Conservation (phyloP, 2,888 invertebrate species). For the Himalopsyche kuldschensis region DNA sequence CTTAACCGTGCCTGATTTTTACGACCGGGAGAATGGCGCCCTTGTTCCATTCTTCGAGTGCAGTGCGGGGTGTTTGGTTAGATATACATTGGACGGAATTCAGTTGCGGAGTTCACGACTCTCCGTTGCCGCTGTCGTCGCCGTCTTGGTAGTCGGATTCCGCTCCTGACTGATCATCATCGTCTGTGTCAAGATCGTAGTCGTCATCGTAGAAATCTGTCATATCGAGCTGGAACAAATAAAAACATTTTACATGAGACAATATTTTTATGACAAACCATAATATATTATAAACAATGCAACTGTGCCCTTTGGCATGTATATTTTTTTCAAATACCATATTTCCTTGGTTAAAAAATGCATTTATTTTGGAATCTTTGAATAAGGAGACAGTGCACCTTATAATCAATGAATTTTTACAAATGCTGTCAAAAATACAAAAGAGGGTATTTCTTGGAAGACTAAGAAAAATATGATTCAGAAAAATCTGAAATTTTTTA, state of each 20-base stretch:
- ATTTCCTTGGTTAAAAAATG: too few relatives aligned
- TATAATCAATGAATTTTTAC: too few relatives aligned
- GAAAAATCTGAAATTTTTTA: too few relatives aligned
- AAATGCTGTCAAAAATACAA: too few relatives aligned
- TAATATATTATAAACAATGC: background rate
- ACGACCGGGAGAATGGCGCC: background rate
- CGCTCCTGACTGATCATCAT: conserved; percentile 66
- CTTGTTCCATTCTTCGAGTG: conserved; percentile 7
- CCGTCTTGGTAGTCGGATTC: conserved; percentile 75
- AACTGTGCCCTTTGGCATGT: too few relatives aligned
- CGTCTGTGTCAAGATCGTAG: conserved; percentile 80
- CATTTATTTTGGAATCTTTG: too few relatives aligned
- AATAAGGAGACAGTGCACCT: too few relatives aligned
- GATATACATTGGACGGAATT: background rate
- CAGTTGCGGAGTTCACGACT: conserved; percentile 69
- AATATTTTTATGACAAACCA: background rate
- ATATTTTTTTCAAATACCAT: too few relatives aligned
- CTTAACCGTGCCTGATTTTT: background rate
- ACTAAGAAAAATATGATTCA: too few relatives aligned
- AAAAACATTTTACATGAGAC: background rate
- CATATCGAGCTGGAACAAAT: conserved; percentile 71
- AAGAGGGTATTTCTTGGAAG: too few relatives aligned
- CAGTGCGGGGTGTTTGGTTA: conserved; percentile 6
- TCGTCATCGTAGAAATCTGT: conserved; percentile 96
- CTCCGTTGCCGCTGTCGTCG: conserved; percentile 90